phyloP scores from a whole-genome alignment of 2,888 invertebrate species.

The Ectemnius lituratus region DNA sequence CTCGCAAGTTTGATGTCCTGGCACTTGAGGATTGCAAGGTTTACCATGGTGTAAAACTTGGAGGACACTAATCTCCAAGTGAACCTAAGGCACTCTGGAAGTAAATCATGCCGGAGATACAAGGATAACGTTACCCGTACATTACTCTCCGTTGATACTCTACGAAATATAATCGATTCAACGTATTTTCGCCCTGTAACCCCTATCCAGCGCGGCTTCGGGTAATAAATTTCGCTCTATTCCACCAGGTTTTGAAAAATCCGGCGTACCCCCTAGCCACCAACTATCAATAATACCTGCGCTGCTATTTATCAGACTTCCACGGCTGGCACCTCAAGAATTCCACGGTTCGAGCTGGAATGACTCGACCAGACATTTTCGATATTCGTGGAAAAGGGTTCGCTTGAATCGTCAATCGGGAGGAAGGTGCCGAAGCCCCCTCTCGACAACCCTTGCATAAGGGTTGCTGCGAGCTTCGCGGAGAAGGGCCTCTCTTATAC shows the following conservation, averaged over 20 bases:
- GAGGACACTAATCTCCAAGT: no score
- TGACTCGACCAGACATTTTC: conserved; percentile 1
- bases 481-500: not conserved
- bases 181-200: conserved; percentile 3
- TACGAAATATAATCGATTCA: conserved; percentile 1
- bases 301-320: conserved; percentile 3
- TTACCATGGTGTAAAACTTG: no score
- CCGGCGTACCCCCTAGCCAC: not conserved
- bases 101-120: no score
- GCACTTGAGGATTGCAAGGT: no score
- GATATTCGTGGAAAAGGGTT: conserved; percentile 26
- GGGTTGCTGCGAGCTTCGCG: not conserved
- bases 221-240: conserved; percentile 1
- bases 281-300: not conserved
- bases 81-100: no score
- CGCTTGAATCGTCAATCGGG: conserved; percentile 11
- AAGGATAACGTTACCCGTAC: no score
- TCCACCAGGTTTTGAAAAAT: not conserved
- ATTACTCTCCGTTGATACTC: no score
- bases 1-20: no score
- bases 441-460: not conserved
- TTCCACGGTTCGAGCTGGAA: not conserved
- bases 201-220: not conserved
- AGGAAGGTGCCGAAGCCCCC: not conserved
- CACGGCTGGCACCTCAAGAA: not conserved